Percentiles rank a stretch among this genome's conserved stretches.
Conservation (phyloP, 2,888 invertebrate genomes). For the Tenthredo scrophulariae region DNA sequence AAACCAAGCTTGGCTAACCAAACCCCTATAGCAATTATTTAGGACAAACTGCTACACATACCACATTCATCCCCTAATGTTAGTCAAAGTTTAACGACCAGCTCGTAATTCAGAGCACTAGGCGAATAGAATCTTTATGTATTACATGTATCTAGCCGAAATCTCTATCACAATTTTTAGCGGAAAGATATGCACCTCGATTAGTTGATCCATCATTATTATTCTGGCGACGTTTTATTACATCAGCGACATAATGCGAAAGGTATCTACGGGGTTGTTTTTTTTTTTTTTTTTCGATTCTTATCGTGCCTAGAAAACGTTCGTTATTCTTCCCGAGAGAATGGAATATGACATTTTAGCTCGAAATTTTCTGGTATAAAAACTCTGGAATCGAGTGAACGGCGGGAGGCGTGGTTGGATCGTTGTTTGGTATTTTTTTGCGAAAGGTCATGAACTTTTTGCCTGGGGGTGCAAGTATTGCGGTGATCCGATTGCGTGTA, state of each 20-base stretch:
- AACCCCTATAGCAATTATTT: not conserved
- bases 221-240: not conserved
- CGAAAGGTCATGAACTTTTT: constrained; percentile 14
- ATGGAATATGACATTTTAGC: not conserved
- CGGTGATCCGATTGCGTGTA: not conserved
- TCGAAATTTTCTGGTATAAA: not conserved
- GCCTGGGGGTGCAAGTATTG: not conserved
- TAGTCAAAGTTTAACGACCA: not conserved
- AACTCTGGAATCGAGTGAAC: not conserved
- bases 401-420: not conserved
- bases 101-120: not conserved
- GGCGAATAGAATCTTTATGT: not conserved
- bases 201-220: not conserved
- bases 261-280: no score
- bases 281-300: not conserved
- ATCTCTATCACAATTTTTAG: not conserved
- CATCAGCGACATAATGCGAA: not conserved
- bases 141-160: not conserved
- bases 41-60: constrained; percentile 16
- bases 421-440: not conserved
- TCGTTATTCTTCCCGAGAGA: not conserved
- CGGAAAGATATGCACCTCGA: not conserved
- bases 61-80: not conserved
- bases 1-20: not conserved
- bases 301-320: not conserved